phyloP scores from a whole-genome alignment of 2,113 vertebrate species.

The Pachycephala philippinensis region DNA sequence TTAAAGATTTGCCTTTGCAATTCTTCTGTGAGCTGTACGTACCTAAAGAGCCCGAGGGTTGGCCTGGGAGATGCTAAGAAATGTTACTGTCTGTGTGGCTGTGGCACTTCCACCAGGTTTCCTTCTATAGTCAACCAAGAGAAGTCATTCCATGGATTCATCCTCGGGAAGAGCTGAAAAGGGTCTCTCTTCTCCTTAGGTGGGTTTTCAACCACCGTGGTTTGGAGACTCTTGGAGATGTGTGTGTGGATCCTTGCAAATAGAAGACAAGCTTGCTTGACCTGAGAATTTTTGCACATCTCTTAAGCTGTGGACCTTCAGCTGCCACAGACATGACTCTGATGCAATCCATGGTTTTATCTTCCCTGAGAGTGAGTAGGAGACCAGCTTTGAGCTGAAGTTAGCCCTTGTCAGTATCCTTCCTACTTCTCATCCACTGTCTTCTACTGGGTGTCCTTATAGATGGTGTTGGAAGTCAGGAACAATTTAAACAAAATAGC shows the following conservation, averaged over 20 bases:
- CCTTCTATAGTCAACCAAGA: not conserved
- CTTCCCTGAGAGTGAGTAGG: not conserved
- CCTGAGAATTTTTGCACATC: not conserved
- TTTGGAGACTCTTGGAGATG: not conserved
- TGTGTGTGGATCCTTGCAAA: not conserved
- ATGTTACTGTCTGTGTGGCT: not conserved
- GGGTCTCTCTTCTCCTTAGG: not conserved
- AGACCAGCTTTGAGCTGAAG: not conserved
- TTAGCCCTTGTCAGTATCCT: not conserved
- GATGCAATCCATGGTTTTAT: not conserved
- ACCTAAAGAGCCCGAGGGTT: not conserved
- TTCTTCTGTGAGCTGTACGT: not conserved
- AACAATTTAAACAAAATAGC: not conserved
- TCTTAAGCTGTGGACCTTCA: not conserved
- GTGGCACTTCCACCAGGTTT: not conserved
- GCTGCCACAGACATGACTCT: accelerated
- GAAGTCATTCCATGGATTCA: not conserved
- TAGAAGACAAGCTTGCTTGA: not conserved
- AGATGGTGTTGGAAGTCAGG: not conserved
- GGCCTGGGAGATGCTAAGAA: not conserved
- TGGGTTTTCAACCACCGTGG: not conserved
- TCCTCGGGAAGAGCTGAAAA: not conserved
- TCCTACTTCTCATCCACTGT: not conserved
- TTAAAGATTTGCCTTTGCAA: not conserved
- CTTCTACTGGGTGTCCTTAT: not conserved